A percentile compares a stretch with the other conserved stretches of the same genome.
These are phyloP conservation scores for Craterocephalus amniculus DNA, from an alignment of 2,797 vertebrate species.

Conservation along the genomic window DNA sequence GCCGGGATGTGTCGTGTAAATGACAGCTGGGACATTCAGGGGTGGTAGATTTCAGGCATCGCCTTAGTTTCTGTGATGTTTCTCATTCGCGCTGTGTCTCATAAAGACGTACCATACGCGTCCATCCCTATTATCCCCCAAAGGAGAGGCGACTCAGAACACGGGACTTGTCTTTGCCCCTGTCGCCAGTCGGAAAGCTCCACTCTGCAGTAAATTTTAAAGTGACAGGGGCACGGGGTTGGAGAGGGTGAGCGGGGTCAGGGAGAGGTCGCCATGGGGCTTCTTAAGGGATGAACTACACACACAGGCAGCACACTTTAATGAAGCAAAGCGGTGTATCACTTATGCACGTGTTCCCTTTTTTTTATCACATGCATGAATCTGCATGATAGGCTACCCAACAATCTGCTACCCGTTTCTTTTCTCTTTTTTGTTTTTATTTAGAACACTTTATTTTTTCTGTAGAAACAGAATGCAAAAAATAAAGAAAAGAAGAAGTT, in stretches of 20 bases:
- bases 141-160: slow-evolving; percentile 15
- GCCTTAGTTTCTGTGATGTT: slow-evolving; percentile 52
- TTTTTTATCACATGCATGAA: slow-evolving; percentile 32
- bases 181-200: slow-evolving; percentile 80
- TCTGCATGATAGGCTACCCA: slow-evolving; percentile 31
- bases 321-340: slow-evolving; percentile 58
- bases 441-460: not conserved
- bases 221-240: slow-evolving; percentile 88
- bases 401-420: too few species aligned
- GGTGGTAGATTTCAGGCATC: slow-evolving; percentile 44
- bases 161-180: slow-evolving; percentile 55
- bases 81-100: slow-evolving; percentile 59
- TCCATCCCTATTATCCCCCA: slow-evolving; percentile 15
- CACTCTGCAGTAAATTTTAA: slow-evolving; percentile 87
- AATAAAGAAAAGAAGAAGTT: not conserved
- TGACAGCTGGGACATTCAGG: slow-evolving; percentile 63
- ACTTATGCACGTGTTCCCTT: slow-evolving; percentile 45
- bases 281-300: slow-evolving; percentile 80
- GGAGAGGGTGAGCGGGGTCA: slow-evolving; percentile 89
- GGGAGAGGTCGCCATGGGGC: slow-evolving; percentile 87
- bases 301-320: slow-evolving; percentile 63
- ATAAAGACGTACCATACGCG: slow-evolving; percentile 69
- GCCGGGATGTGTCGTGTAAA: slow-evolving; percentile 67
- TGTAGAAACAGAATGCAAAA: not conserved
- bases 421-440: not conserved